Base-by-base conservation (phyloP, 2,113 vertebrate genomes). In the Nanorana parkeri region DNA sequence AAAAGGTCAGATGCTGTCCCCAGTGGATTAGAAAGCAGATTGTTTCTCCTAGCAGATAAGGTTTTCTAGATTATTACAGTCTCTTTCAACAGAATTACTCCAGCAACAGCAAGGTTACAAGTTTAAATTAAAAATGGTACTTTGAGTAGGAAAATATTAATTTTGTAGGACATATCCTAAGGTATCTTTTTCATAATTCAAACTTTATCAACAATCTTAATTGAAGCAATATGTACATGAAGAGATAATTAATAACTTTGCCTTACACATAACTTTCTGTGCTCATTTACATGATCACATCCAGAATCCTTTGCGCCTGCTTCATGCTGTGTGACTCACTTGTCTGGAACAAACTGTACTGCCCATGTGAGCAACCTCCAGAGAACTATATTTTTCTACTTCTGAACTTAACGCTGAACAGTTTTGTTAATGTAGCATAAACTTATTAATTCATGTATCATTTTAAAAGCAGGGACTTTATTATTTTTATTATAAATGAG, bases 171-270 rank as follows among this genome's bases (percentile, higher is more conserved):
- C 69, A 74, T 81, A 81, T 75, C 69, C 80, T 81, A 66, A 81
- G 61, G 61, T 82, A 66, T 75, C 69, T 82, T 66, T n/a, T 82
- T 74, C 61, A 75, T 74, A 82, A 75, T 82, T 74, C 61, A 82
- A 65, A 82, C 67, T 66, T 67, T 75, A 82, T 82, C 80, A 82
- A 82, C 80, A 82, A 74, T 82, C 80, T 67, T 82, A 82, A 75
- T 75, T 82, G 51, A 82, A 82, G 80, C 26, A 61, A 75, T 82
- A 75, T 82, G 75, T 67, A 82, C 80, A 67, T 8, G 28, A 28
- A 82, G 80, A 75, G 61, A 67, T 66, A 51, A 82, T 75, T 82
- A 82, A 82, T 82, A 74, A 67, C 80, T 74, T 82, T 82, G 80
- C 80, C 79, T 71, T 82, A 82, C 69, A 82, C 66, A 61, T 81